Percentiles rank a stretch among this genome's conserved stretches.
Conservation (phyloP, 2,888 invertebrate species). For the Archips crataeganus region DNA sequence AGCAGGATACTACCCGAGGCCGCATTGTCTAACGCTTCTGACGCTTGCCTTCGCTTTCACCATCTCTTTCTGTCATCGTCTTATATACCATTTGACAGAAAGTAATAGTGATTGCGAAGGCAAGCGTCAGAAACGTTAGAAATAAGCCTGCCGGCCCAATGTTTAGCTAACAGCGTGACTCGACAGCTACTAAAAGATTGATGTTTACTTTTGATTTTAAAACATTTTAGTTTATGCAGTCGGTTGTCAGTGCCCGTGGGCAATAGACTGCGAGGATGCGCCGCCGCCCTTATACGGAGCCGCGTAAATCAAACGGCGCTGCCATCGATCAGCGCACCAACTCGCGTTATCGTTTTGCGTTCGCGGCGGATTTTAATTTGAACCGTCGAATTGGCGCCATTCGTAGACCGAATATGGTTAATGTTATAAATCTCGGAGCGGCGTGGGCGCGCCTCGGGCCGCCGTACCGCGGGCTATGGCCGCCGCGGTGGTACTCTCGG, state of each 20-base stretch:
- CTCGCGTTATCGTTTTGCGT: conserved; percentile 75
- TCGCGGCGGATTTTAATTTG: conserved; percentile 79
- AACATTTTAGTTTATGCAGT: conserved; percentile 1
- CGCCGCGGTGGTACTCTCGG: conserved; percentile 56
- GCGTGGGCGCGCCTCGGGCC: conserved; percentile 61
- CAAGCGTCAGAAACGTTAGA: too few species aligned
- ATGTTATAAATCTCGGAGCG: conserved; percentile 84
- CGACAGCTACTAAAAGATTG: background rate
- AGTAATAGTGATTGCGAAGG: too few species aligned
- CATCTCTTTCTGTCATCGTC: too few species aligned
- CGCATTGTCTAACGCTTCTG: too few species aligned
- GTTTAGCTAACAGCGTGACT: background rate
- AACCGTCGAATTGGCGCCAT: conserved; percentile 83
- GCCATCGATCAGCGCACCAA: conserved; percentile 73
- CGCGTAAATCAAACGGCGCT: conserved; percentile 74
- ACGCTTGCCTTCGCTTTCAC: too few species aligned
- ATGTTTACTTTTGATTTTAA: conserved; percentile 8
- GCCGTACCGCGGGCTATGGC: conserved; percentile 48
- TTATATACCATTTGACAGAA: too few species aligned
- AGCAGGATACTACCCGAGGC: background rate
- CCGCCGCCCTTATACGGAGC: conserved; percentile 58
- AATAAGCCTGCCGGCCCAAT: background rate
- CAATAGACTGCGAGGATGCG: conserved; percentile 37
- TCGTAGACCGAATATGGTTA: conserved; percentile 82
- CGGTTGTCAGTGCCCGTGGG: conserved; percentile 27